Percentiles rank a stretch among this genome's conserved stretches.
Conservation (phyloP, 2,797 vertebrate species). For the Hydrocynus forskahlii region DNA sequence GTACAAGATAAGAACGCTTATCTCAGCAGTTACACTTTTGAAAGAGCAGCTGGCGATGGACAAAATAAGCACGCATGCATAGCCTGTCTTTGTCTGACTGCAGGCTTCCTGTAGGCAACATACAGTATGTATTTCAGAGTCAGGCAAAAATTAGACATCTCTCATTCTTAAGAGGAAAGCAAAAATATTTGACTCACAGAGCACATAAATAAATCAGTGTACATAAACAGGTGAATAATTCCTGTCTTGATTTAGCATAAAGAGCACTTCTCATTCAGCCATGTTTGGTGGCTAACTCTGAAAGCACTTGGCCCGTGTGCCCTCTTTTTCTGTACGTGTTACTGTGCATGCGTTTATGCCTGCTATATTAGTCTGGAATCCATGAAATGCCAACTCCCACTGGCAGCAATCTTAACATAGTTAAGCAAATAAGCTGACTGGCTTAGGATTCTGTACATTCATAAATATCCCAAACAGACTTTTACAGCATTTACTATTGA, state of each 20-base stretch:
- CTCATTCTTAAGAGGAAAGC: conserved; percentile 39
- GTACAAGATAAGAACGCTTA: conserved; percentile 71
- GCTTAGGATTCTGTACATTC: conserved; percentile 33
- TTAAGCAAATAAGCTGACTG: conserved; percentile 38
- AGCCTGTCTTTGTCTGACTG: conserved; percentile 39
- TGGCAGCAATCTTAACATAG: conserved; percentile 47
- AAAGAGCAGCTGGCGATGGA: conserved; percentile 57
- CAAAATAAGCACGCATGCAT: conserved; percentile 44
- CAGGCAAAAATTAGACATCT: conserved; percentile 31
- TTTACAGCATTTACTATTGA: conserved; percentile 18
- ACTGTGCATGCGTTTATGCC: conserved; percentile 48
- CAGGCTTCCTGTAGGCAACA: conserved; percentile 32
- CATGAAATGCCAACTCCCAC: conserved; percentile 52
- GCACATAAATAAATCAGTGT: conserved; percentile 53
- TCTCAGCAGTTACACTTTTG: conserved; percentile 68
- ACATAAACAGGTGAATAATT: conserved; percentile 54
- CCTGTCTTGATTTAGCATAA: conserved; percentile 47
- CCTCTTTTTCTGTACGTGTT: conserved; percentile 45
- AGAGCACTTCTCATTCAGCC: conserved; percentile 51
- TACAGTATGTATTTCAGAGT: conserved; percentile 38
- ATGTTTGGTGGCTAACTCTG: conserved; percentile 27
- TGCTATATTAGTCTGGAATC: conserved; percentile 63
- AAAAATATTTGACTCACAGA: conserved; percentile 44
- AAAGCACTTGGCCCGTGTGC: conserved; percentile 41
- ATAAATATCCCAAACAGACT: conserved; percentile 4